Conservation (phyloP, 2,113 vertebrate species). For the Macheiramphus alcinus region DNA sequence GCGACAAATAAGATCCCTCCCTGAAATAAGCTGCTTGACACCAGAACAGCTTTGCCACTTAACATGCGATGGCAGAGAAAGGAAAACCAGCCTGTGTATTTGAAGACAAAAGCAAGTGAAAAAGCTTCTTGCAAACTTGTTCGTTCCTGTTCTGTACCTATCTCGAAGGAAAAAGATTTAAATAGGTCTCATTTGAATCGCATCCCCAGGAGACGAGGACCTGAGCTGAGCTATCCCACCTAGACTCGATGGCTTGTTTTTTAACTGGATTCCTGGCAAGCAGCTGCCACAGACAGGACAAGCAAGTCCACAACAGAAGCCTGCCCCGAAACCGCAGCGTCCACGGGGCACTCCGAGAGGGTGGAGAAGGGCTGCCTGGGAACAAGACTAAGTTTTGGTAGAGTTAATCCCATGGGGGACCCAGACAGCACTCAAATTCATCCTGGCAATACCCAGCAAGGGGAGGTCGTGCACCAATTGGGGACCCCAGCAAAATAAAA, state of each 20-base stretch:
- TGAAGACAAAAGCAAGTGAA: neutral
- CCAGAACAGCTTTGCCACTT: neutral
- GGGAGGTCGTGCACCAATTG: too few relatives aligned
- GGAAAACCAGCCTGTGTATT: neutral
- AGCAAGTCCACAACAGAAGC: too few relatives aligned
- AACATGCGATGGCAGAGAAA: neutral
- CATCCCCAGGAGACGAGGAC: accelerated
- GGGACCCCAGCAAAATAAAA: neutral
- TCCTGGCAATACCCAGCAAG: accelerated
- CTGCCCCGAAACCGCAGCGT: accelerated
- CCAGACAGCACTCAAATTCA: neutral
- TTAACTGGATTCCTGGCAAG: too few relatives aligned
- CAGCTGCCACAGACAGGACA: neutral
- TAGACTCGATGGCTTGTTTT: accelerated
- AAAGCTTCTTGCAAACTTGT: neutral
- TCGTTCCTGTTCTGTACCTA: accelerated
- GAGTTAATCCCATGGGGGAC: neutral
- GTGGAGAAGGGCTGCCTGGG: neutral
- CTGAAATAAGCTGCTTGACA: neutral
- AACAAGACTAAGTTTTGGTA: neutral
- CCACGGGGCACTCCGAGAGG: neutral
- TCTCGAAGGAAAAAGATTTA: neutral
- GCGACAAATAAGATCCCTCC: neutral
- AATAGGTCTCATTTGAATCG: accelerated
- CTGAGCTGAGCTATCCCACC: neutral